phyloP scores from a whole-genome alignment of 2,797 vertebrate species.

The Sylvilagus floridanus region DNA sequence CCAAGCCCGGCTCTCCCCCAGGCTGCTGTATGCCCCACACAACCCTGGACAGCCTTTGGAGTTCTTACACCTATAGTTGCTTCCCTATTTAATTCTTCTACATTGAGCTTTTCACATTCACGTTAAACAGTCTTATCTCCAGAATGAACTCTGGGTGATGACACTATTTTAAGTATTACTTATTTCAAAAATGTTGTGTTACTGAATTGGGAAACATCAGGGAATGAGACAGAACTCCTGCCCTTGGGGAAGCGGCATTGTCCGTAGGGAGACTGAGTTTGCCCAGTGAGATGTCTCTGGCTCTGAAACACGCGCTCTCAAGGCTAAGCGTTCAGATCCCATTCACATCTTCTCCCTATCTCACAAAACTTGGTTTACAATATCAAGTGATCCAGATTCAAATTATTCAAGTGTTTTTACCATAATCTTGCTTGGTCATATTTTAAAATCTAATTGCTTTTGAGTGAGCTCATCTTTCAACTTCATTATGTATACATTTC shows the following conservation, averaged over 20 bases:
- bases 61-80: neutral
- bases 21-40: neutral
- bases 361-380: slow-evolving; percentile 37
- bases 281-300: neutral
- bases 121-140: neutral
- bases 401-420: slow-evolving; percentile 36
- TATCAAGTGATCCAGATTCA: slow-evolving; percentile 7
- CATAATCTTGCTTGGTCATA: slow-evolving; percentile 11
- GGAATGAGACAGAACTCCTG: neutral
- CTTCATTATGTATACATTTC: neutral
- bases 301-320: neutral
- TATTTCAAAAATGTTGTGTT: neutral
- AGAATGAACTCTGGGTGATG: neutral
- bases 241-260: neutral
- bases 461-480: slow-evolving; percentile 8
- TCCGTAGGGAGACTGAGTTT: neutral
- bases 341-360: neutral
- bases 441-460: slow-evolving; percentile 40
- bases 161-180: neutral
- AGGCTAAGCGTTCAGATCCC: neutral
- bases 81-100: neutral
- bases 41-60: neutral
- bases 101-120: neutral
- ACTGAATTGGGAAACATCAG: neutral
- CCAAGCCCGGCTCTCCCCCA: neutral